Evolutionary conservation across 2,113 vertebrate genomes (phyloP).

Genomic region (Macrotus californicus): DNA sequence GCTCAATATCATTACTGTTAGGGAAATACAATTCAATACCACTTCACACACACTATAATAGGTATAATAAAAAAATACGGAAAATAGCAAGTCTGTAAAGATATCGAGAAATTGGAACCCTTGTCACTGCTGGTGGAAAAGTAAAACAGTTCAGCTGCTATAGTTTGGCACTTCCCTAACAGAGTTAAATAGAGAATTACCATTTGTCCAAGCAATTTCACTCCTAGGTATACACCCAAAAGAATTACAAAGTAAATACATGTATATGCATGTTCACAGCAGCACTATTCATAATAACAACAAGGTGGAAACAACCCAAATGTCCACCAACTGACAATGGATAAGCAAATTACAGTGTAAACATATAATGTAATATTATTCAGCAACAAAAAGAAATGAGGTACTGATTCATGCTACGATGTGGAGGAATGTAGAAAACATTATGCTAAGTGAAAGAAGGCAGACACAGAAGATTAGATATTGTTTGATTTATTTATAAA

Average conservation of each 20-base stretch:
- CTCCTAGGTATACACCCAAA: not conserved
- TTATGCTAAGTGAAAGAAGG: not conserved
- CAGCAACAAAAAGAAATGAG: not conserved
- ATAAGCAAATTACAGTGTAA: not conserved
- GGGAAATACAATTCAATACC: not conserved
- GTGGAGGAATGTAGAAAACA: not conserved
- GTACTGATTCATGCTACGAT: not conserved
- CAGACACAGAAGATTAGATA: not conserved
- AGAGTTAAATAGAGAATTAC: not conserved
- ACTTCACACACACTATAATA: not conserved
- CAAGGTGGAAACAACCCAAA: not conserved
- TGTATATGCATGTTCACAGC: not conserved
- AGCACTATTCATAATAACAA: not conserved
- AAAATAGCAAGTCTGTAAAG: not conserved
- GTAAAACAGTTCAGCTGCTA: not conserved
- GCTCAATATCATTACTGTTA: not conserved
- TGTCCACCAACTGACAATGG: not conserved
- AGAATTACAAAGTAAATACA: not conserved
- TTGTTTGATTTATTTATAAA: not conserved
- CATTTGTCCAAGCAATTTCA: not conserved
- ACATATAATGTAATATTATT: not conserved
- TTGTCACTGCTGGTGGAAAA: not conserved
- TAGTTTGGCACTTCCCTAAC: not conserved
- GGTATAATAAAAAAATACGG: not conserved
- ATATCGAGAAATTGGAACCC: not conserved